Evolutionary conservation across 2,888 invertebrate species (phyloP), one percentile per base, ranked within the genome.

Genomic region (Polyommatus icarus): DNA sequence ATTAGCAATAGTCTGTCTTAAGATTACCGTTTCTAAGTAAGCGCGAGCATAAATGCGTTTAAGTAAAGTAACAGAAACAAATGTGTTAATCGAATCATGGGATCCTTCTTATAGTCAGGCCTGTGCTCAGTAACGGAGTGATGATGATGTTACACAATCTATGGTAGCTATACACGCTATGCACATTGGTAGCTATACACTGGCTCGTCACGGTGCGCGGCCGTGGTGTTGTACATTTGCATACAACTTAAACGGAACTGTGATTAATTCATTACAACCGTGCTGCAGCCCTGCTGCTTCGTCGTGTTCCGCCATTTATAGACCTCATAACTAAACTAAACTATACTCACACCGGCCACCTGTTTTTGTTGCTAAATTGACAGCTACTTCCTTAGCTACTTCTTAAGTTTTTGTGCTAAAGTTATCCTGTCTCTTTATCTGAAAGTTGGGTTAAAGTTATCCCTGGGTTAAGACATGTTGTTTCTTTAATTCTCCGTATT

Each of bases 191-290:
- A 84, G 82, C 87, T 91, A 89, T 87, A 89, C 87, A 92, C 59
- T 59, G 7, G 24, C 61, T 4, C 61, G 61, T 67, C 61, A 67
- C 24, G 61, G 61, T 67, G 61, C 61, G 61, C 29, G 61, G 61
- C 29, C 90, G 91, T 90, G 90, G 83, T 80, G 80, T 77, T 79
- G 80, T 78, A 87, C 88, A 93, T 93, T 93, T 92, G 92, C 93
- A 93, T 93, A 91, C 89, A 88, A 88, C 87, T 86, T 87, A 87
- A 87, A 86, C 86, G 85, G 84, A 85, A 86, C 81, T 83, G 83
- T 87, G 86, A 90, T 91, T 91, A 90, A 82, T 80, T 81, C 77
- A 78, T 80, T 79, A 82, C 80, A 79, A 82, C 78, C 79, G 72
- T 79, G 79, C 79, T 77, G 71, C 77, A 76, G 79, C 79, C 67